phyloP scores from a whole-genome alignment of 2,797 vertebrate species.

The Coregonus suidteri region DNA sequence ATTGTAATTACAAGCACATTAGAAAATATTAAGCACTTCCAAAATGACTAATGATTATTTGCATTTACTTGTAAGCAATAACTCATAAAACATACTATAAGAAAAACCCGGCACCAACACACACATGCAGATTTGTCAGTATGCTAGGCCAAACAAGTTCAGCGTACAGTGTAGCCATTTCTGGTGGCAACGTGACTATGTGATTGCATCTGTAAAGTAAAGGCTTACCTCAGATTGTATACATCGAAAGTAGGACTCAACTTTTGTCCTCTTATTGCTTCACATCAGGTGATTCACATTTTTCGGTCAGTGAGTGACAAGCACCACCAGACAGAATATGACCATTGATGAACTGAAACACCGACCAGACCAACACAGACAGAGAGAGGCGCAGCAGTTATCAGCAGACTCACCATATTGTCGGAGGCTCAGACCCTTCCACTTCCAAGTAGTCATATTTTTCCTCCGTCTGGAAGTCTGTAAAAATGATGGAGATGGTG shows the following conservation, averaged over 20 bases:
- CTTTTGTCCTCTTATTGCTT: neutral
- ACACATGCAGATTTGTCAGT: neutral
- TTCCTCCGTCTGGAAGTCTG: conserved; percentile 99
- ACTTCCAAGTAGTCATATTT: conserved; percentile 99
- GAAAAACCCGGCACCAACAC: neutral
- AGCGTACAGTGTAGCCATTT: neutral
- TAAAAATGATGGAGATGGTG: conserved; percentile 99
- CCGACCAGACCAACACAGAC: neutral
- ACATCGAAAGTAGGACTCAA: neutral
- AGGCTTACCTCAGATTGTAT: neutral
- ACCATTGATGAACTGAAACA: neutral
- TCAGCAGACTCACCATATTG: conserved; percentile 87
- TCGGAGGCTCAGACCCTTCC: conserved; percentile 96
- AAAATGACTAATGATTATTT: conserved; percentile 8
- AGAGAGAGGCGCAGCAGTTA: neutral
- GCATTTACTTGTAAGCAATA: neutral
- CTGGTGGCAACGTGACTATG: too few species aligned
- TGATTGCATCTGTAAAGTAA: too few species aligned
- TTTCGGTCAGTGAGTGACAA: neutral
- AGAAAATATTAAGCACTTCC: conserved; percentile 37
- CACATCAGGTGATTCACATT: neutral
- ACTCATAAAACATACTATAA: conserved; percentile 9
- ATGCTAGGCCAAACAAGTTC: neutral
- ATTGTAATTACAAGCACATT: conserved; percentile 42
- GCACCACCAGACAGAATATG: neutral